Evolutionary conservation across 2,888 invertebrate species (phyloP), one percentile per base, ranked within the genome.

Genomic region (Chirona hameri): DNA sequence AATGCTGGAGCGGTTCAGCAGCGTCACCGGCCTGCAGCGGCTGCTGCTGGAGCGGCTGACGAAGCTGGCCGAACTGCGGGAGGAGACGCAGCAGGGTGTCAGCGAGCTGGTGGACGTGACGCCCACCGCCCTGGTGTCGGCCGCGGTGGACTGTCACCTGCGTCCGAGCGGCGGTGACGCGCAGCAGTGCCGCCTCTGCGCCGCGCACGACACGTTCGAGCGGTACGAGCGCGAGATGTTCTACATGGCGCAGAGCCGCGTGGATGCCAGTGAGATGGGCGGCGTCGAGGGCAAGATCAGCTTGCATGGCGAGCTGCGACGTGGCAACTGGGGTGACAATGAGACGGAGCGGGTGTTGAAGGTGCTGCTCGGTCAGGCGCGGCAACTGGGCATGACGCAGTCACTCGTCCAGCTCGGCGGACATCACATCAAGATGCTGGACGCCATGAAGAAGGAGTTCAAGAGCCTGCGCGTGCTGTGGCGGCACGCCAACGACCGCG

Each of bases 281-380:
- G 83, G 84, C 76, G 88, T 88, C 24, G 89, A 86, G 48, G 86
- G 86, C 83, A 86, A 85, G 4, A 86, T 86, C 18, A 84, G 85
- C 12, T 83, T 85, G 27, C 82, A 86, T 5, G 86, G 86, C 46
- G 86, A 87, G 55, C 86, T 87, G 60, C 88, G 91, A 12, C 89
- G 90, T 85, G 93, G 93, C 1, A 90, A 89, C 65, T 92, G 92
- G 91, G 92, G 91, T 91, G 91, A 85, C 91, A 91, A 76, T 90
- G 88, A 91, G 81, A 89, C 91, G 85, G 92, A 93, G 87, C 87
- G 88, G 79, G 86, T 91, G 10, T 87, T 93, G 3, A 91, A 90
- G 89, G 90, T 87, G 27, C 86, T 91, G 55, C 87, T 88, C 76
- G 84, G 89, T 3, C 89, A 89, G 85, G 87, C 83, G 85, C 87